Evolutionary conservation across 2,797 vertebrate species (phyloP).

Genomic region (Eulemur mongoz): DNA sequence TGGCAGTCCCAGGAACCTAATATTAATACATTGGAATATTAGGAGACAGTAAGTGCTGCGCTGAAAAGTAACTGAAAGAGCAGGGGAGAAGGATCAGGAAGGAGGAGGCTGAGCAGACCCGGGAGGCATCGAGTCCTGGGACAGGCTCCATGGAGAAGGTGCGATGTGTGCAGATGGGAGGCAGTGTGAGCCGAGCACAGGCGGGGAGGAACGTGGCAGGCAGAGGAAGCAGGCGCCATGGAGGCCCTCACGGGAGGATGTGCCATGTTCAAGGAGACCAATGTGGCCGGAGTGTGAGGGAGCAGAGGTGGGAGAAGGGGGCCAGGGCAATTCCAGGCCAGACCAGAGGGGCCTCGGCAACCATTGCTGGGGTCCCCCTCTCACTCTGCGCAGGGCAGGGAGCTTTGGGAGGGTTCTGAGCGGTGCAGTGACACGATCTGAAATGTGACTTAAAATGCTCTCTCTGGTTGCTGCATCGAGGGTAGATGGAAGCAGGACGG

Average conservation of each 20-base stretch:
- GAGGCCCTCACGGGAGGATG: not conserved
- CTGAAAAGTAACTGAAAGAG: not conserved
- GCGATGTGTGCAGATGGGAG: not conserved
- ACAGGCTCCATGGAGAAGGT: not conserved
- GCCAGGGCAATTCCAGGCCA: fast-evolving
- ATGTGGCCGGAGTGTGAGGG: not conserved
- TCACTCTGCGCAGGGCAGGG: not conserved
- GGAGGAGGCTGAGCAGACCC: too few species aligned
- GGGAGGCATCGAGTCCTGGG: not conserved
- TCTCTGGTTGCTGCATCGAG: not conserved
- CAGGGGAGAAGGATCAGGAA: not conserved
- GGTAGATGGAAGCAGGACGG: not conserved
- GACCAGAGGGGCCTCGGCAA: not conserved
- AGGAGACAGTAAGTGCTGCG: not conserved
- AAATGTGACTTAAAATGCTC: not conserved
- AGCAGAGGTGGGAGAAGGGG: not conserved
- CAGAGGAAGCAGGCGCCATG: not conserved
- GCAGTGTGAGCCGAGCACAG: not conserved
- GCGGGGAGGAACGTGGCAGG: too few species aligned
- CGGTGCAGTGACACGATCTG: not conserved
- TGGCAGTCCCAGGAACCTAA: not conserved
- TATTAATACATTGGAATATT: not conserved
- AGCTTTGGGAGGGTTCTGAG: not conserved
- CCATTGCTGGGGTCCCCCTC: not conserved
- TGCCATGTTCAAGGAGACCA: not conserved